phyloP scores from a whole-genome alignment of 2,888 invertebrate species.

The Helleia helle region DNA sequence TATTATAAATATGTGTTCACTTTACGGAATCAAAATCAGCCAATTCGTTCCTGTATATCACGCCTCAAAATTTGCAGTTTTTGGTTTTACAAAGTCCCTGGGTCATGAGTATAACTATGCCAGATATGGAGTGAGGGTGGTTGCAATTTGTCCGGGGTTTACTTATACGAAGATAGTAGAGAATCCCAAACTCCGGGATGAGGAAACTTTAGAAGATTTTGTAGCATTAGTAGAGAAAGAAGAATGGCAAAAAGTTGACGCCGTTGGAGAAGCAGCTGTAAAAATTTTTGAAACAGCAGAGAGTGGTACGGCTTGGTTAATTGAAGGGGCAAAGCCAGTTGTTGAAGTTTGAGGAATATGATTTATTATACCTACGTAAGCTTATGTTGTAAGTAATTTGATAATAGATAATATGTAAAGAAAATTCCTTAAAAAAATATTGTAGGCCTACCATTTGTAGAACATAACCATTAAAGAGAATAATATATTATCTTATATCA shows the following conservation, averaged over 20 bases:
- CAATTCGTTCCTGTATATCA: slow-evolving; percentile 67
- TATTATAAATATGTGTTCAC: slow-evolving; percentile 75
- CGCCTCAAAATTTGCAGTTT: slow-evolving; percentile 67
- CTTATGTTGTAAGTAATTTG: too few relatives aligned
- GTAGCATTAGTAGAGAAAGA: slow-evolving; percentile 22
- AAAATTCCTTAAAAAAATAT: too few relatives aligned
- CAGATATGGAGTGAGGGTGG: slow-evolving; percentile 50
- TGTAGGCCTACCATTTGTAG: too few relatives aligned
- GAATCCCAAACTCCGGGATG: slow-evolving; percentile 19
- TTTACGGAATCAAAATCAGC: slow-evolving; percentile 60
- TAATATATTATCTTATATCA: too few relatives aligned
- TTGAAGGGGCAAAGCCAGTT: slow-evolving; percentile 43
- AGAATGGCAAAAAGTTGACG: slow-evolving; percentile 36
- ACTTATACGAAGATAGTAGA: slow-evolving; percentile 46
- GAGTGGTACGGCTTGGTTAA: slow-evolving; percentile 68
- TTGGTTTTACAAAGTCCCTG: slow-evolving; percentile 51
- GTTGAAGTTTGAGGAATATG: too few relatives aligned
- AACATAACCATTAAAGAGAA: too few relatives aligned
- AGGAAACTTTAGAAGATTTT: slow-evolving; percentile 25
- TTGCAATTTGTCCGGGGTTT: slow-evolving; percentile 70
- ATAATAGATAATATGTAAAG: too few relatives aligned
- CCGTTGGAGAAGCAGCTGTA: slow-evolving; percentile 36
- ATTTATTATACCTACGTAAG: too few relatives aligned
- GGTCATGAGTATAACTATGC: slow-evolving; percentile 34
- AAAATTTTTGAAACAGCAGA: slow-evolving; percentile 45